phyloP scores from a whole-genome alignment of 1,140 invertebrate species.

The Drosophila ananassae region DNA sequence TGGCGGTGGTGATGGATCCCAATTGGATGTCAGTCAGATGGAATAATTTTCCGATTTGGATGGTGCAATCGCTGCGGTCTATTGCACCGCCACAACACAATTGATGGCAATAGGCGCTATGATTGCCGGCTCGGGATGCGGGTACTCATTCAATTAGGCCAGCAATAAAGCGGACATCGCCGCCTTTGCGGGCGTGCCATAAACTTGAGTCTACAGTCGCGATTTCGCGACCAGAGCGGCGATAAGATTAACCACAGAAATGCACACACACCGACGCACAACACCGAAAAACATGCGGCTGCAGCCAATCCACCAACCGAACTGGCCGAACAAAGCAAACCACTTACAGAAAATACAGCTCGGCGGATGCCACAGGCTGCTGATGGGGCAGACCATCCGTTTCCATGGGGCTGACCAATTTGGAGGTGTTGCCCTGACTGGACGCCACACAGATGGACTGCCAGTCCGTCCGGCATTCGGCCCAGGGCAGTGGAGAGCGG shows the following conservation, averaged over 20 bases:
- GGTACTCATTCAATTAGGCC: conserved; percentile 68
- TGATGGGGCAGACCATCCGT: conserved; percentile 13
- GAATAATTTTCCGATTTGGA: conserved; percentile 34
- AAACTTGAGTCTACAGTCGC: conserved; percentile 58
- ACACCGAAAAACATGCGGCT: conserved; percentile 40
- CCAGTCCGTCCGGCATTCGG: conserved; percentile 88
- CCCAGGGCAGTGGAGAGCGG: conserved; percentile 87
- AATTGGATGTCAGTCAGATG: conserved; percentile 49
- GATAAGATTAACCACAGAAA: conserved; percentile 63
- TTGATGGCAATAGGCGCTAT: conserved; percentile 63
- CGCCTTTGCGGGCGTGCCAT: conserved; percentile 44
- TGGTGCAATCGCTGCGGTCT: conserved; percentile 62
- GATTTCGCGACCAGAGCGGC: conserved; percentile 28
- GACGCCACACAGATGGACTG: conserved; percentile 83
- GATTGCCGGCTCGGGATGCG: conserved; percentile 19
- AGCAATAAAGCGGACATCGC: conserved; percentile 64
- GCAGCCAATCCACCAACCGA: conserved; percentile 32
- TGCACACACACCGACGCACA: conserved; percentile 28
- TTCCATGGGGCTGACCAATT: conserved; percentile 22
- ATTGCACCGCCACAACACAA: conserved; percentile 65
- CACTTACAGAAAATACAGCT: conserved; percentile 84
- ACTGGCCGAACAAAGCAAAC: conserved; percentile 23
- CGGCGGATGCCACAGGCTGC: conserved; percentile 74
- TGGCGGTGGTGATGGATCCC: conserved; percentile 4
- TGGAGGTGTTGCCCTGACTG: conserved; percentile 50